Conservation (phyloP, 2,113 vertebrate genomes). For the Rana temporaria region DNA sequence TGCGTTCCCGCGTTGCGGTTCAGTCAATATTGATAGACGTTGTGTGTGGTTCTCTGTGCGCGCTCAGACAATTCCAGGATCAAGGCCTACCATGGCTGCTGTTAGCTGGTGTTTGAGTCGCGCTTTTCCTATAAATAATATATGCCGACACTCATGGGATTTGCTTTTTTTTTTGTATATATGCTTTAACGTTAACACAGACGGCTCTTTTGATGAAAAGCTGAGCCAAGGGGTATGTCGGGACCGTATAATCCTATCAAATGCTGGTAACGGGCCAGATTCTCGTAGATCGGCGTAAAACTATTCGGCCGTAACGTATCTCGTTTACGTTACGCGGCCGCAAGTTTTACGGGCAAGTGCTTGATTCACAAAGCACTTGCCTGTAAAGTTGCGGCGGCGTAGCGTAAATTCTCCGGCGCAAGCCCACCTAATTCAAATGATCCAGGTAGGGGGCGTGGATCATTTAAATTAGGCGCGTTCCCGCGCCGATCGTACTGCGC, state of each 20-base stretch:
- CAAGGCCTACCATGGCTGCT: background rate
- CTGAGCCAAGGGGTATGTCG: background rate
- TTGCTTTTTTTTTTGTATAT: background rate
- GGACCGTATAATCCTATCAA: background rate
- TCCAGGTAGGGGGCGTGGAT: too few species aligned
- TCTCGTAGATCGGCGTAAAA: too few species aligned
- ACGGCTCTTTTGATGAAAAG: background rate
- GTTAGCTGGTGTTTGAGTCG: background rate
- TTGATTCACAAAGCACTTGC: too few species aligned
- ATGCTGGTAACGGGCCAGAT: too few species aligned
- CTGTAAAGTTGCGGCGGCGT: too few species aligned
- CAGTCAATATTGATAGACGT: background rate
- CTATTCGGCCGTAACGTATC: too few species aligned
- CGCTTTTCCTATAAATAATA: slow-evolving; percentile 13
- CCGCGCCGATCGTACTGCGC: too few species aligned
- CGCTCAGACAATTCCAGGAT: background rate
- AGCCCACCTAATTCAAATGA: too few species aligned
- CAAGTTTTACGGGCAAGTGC: too few species aligned
- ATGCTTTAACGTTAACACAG: slow-evolving; percentile 7
- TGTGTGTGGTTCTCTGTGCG: background rate
- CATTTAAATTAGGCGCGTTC: too few species aligned
- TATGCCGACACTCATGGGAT: background rate
- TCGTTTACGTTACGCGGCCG: too few species aligned
- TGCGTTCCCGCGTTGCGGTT: background rate
- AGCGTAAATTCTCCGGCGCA: too few species aligned